These are phyloP conservation scores for Ostrea denselamellosa DNA, from an alignment of 1,140 invertebrate genomes.

Conservation along the genomic window DNA sequence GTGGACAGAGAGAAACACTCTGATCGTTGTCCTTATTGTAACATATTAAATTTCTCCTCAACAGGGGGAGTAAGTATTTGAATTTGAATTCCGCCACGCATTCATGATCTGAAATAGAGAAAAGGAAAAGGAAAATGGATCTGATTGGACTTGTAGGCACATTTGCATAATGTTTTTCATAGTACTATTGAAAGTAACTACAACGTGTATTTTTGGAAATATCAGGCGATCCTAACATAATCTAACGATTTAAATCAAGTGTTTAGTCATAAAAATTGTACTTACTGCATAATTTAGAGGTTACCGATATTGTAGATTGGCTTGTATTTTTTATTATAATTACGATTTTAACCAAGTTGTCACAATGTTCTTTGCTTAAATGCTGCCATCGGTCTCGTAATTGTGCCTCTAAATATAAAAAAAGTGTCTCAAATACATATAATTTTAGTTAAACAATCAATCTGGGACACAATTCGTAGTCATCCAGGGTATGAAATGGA, in stretches of 20 bases:
- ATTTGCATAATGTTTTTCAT: too few species aligned
- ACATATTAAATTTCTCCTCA: conserved; percentile 7
- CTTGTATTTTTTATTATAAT: not conserved
- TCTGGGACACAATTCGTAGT: too few species aligned
- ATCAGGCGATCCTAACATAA: not conserved
- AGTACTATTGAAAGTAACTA: too few species aligned
- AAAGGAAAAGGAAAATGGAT: not conserved
- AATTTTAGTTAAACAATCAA: too few species aligned
- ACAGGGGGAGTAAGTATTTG: not conserved
- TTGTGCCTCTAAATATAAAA: not conserved
- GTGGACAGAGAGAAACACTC: not conserved
- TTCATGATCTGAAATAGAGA: not conserved
- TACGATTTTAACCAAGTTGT: not conserved
- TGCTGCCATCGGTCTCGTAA: not conserved
- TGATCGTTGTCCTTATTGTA: not conserved
- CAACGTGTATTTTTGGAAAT: too few species aligned
- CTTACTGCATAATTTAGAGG: not conserved
- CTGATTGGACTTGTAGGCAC: too few species aligned
- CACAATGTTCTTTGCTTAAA: not conserved
- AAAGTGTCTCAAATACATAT: not conserved
- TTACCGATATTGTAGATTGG: not conserved
- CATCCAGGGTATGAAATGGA: too few species aligned
- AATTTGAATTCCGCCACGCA: not conserved
- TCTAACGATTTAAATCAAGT: not conserved
- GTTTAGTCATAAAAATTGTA: not conserved